Base-by-base conservation (phyloP, 2,888 invertebrate genomes). In the Tenthredo livida region DNA sequence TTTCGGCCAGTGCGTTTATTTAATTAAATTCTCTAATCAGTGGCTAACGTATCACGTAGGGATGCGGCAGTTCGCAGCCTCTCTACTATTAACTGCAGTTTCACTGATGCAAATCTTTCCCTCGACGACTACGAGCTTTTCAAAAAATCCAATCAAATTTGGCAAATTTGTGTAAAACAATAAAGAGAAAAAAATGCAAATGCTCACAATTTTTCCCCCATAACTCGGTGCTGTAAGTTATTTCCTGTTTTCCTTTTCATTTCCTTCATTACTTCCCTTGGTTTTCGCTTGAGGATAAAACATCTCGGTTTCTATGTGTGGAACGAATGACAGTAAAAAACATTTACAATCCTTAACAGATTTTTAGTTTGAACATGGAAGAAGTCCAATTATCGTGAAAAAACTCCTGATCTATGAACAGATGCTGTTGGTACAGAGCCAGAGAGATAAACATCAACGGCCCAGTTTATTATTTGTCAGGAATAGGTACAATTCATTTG, bases 21-120 rank as follows among this genome's bases (percentile, higher is more conserved):
- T 77, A 77, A 77, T 77, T 77, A 77, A 77, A 77, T 77, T 77
- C 54, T 33, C 9, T 77, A 77, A 50, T 33, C 50, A 50, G 21
- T 15, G 43, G 17, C 73, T 29, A 50, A 29, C 33, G 77, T 50
- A 29, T 21, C 17, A 33, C 54, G 50, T 29, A 15, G n/a, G 33
- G 12, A 47, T 54, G 21, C 15, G 33, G n/a, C 33, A 2, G 33
- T 17, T 77, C 54, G 10, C 40, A 29, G 12, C 7, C 54, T 50
- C 77, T 54, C 6, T 12, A 54, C 54, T 29, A 77, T 77, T n/a
- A n/a, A 77, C n/a, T 50, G 10, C 25, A 40, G 1, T 77, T 77
- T 29, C 54, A 77, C 6, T 17, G 47, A 54, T 25, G 77, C 47
- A 77, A 77, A 54, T 54, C 29, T 77, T 33, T 25, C 47, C 75